A percentile compares a stretch with the other conserved stretches of the same genome.
Conservation (phyloP, 2,888 invertebrate species). For the Idaea biselata region DNA sequence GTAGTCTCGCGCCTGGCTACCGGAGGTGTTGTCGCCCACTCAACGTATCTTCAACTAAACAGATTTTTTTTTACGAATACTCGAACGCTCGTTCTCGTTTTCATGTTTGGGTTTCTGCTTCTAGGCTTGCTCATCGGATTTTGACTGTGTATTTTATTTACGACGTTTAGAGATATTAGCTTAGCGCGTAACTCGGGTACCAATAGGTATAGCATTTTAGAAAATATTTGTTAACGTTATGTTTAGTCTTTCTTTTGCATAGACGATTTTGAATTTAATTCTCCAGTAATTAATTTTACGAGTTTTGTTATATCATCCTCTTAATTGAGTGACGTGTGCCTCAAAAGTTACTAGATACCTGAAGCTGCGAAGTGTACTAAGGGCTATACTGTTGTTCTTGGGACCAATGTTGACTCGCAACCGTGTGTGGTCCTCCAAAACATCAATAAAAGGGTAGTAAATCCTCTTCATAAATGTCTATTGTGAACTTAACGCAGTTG, state of each 20-base stretch:
- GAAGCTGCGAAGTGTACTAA: conserved; percentile 68
- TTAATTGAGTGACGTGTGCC: conserved; percentile 49
- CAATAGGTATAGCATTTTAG: neutral
- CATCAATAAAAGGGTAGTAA: conserved; percentile 28
- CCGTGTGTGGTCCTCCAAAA: conserved; percentile 72
- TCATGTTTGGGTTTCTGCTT: neutral
- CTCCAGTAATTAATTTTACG: neutral
- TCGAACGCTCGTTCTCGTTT: conserved; percentile 11
- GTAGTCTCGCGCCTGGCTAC: conserved; percentile 47
- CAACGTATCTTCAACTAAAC: conserved; percentile 8
- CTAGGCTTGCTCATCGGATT: neutral
- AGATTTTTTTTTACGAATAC: conserved; percentile 15
- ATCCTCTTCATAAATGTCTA: conserved; percentile 25
- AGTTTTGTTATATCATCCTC: neutral
- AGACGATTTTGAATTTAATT: neutral
- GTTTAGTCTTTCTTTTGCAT: neutral
- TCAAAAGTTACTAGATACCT: conserved; percentile 71
- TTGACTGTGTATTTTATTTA: conserved; percentile 1
- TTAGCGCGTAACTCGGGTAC: neutral
- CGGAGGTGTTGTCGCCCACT: conserved; percentile 52
- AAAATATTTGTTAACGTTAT: neutral
- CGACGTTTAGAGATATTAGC: neutral
- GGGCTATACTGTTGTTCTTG: conserved; percentile 75
- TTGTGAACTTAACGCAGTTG: conserved; percentile 37
- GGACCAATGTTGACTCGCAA: conserved; percentile 68